A percentile compares a stretch with the other conserved stretches of the same genome.
phyloP scores from a whole-genome alignment of 2,888 invertebrate genomes.

The Octonoba sinensis region DNA sequence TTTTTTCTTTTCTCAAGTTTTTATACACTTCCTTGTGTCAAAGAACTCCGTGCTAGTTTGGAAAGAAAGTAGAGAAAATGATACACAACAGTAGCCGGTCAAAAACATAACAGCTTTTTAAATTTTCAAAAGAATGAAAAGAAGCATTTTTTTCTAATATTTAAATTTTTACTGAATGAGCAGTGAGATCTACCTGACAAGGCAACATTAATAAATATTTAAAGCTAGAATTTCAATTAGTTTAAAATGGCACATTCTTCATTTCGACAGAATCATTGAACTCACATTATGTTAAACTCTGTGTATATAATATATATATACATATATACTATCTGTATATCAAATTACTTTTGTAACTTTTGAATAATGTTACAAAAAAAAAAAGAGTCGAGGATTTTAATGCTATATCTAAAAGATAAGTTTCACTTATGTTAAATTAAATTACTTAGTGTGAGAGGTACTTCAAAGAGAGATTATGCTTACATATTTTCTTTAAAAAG shows the following conservation, averaged over 20 bases:
- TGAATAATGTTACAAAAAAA: slow-evolving; percentile 16
- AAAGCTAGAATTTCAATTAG: slow-evolving; percentile 30
- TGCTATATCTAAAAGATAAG: slow-evolving; percentile 33
- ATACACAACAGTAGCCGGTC: slow-evolving; percentile 45
- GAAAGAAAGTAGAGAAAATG: slow-evolving; percentile 43
- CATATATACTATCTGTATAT: no score
- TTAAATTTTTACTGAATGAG: slow-evolving; percentile 53
- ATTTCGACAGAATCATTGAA: slow-evolving; percentile 25
- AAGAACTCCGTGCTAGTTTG: slow-evolving; percentile 36
- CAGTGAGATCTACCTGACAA: slow-evolving; percentile 42
- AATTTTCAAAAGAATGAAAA: slow-evolving; percentile 16
- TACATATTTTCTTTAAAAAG: slow-evolving; percentile 40
- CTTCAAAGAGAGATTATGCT: slow-evolving; percentile 33
- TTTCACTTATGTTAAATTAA: slow-evolving; percentile 24
- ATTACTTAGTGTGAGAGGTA: slow-evolving; percentile 50
- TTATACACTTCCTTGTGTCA: slow-evolving; percentile 55
- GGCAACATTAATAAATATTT: slow-evolving; percentile 32
- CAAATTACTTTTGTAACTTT: slow-evolving; percentile 10
- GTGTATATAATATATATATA: no score
- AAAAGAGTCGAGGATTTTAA: slow-evolving; percentile 22
- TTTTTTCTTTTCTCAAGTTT: slow-evolving; percentile 54
- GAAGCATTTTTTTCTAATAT: slow-evolving; percentile 14
- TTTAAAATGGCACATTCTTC: slow-evolving; percentile 32
- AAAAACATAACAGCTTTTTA: slow-evolving; percentile 30
- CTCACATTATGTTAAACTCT: slow-evolving; percentile 1